Evolutionary conservation across 2,888 invertebrate genomes (phyloP).

Genomic region (Hirtodrosophila cameraria): DNA sequence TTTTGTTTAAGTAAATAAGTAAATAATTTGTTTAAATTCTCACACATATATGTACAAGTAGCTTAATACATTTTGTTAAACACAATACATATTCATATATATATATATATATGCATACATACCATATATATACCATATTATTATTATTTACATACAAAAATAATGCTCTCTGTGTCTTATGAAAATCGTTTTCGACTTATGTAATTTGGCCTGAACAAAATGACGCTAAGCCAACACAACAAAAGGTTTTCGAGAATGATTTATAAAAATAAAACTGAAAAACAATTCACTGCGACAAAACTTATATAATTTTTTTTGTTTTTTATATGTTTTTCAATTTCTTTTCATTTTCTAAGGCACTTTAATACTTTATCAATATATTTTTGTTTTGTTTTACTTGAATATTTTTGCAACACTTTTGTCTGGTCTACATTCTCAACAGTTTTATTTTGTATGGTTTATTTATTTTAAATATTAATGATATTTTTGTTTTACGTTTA

Average conservation of each 20-base stretch:
- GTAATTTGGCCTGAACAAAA: conserved; percentile 49
- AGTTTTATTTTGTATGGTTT: conserved; percentile 37
- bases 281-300: conserved; percentile 47
- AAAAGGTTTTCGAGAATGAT: conserved; percentile 48
- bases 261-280: conserved; percentile 46
- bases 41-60: conserved; percentile 26
- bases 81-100: conserved; percentile 26
- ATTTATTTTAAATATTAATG: conserved; percentile 31
- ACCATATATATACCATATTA: conserved; percentile 10
- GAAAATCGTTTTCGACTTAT: conserved; percentile 39
- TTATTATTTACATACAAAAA: conserved; percentile 64
- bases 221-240: conserved; percentile 53
- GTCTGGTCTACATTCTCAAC: conserved; percentile 40
- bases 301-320: conserved; percentile 14
- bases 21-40: conserved; percentile 32
- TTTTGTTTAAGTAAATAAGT: conserved; percentile 53
- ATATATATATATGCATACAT: no score
- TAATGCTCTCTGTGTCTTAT: conserved; percentile 44
- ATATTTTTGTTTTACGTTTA: conserved; percentile 29
- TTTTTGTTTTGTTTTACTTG: conserved; percentile 13
- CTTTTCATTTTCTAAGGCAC: conserved; percentile 69
- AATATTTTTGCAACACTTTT: conserved; percentile 19
- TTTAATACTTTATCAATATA: conserved; percentile 70
- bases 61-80: conserved; percentile 36
- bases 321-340: conserved; percentile 22